Base-by-base conservation (phyloP, 2,888 invertebrate genomes). In the Scaptomyza cyrtandrae region DNA sequence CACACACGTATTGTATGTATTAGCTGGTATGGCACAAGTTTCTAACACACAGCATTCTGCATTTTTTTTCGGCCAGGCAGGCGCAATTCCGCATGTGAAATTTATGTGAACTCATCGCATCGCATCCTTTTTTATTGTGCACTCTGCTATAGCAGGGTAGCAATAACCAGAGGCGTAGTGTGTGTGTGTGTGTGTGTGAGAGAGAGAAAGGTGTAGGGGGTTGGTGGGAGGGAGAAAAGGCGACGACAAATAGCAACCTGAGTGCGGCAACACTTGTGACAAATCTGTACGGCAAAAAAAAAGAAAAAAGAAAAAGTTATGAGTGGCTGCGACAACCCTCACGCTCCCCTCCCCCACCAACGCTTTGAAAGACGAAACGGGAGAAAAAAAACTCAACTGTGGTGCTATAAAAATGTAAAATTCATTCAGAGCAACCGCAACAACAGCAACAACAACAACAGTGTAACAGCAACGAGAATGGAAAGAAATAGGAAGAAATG, bases 391-490 rank as follows among this genome's bases (percentile, higher is more conserved):
- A 4, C 6, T 9, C 13, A 24, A 50, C 44, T 39, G 45, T 39
- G 72, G 71, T 58, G 81, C 77, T 63, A 83, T 84, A 84, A 84
- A 83, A 83, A 83, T 83, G 81, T 83, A 83, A 86, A 83, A 83
- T 86, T 83, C 84, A 86, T 83, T 86, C 84, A 70, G 74, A 66
- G 65, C 71, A 75, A 58, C 66, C 71, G 65, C 62, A 79, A 63
- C 52, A 58, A 59, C 60, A 71, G 74, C 50, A 53, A 46, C 41
- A 53, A 52, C 35, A 43, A 37, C 24, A 65, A 35, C 37, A 9
- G 37, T 14, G 3, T 3, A 24, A 24, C 24, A 3, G 3, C 24
- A 24, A 24, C 24, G 1, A 13, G 43, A 48, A 33, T 50, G 14
- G 44, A 45, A 45, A 24, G 44, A 37, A 27, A 37, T 27, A 45